These are phyloP conservation scores for Empis stercorea DNA, from an alignment of 2,888 invertebrate genomes.

Conservation along the genomic window DNA sequence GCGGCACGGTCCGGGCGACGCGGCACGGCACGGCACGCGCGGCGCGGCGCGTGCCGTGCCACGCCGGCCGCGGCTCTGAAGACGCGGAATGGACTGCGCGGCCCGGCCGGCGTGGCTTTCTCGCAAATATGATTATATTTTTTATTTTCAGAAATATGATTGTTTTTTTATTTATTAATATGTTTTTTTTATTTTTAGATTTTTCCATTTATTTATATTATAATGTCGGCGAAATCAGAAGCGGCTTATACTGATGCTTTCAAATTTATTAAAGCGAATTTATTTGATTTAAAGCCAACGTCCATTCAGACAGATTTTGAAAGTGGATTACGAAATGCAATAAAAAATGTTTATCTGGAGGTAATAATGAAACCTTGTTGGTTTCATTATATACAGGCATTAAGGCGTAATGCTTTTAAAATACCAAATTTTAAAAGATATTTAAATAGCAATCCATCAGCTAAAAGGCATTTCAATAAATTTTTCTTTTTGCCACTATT, in stretches of 20 bases:
- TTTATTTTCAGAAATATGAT: too few relatives aligned
- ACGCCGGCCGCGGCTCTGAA: too few relatives aligned
- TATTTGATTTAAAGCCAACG: conserved; percentile 5
- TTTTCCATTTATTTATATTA: conserved; percentile 6
- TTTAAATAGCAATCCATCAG: conserved; percentile 4
- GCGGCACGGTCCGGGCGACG: too few relatives aligned
- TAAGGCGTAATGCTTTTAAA: conserved; percentile 1
- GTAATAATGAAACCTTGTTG: not conserved
- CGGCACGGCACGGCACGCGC: too few relatives aligned
- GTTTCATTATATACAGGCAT: conserved; percentile 5
- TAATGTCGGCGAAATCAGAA: conserved; percentile 4
- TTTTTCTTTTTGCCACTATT: conserved; percentile 5
- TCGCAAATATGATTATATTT: too few relatives aligned
- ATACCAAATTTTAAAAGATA: conserved; percentile 4
- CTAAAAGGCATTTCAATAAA: conserved; percentile 6
- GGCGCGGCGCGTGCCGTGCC: too few relatives aligned
- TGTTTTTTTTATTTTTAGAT: conserved; percentile 5
- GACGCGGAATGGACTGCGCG: too few relatives aligned
- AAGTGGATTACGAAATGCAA: conserved; percentile 4
- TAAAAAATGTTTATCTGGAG: conserved; percentile 2
- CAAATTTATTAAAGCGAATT: conserved; percentile 7
- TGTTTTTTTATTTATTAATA: conserved; percentile 1
- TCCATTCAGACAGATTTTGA: conserved; percentile 7
- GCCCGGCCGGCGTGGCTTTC: too few relatives aligned
- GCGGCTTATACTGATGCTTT: conserved; percentile 6